Evolutionary conservation across 2,888 invertebrate species (phyloP).

Genomic region (Sabatieria punctata): DNA sequence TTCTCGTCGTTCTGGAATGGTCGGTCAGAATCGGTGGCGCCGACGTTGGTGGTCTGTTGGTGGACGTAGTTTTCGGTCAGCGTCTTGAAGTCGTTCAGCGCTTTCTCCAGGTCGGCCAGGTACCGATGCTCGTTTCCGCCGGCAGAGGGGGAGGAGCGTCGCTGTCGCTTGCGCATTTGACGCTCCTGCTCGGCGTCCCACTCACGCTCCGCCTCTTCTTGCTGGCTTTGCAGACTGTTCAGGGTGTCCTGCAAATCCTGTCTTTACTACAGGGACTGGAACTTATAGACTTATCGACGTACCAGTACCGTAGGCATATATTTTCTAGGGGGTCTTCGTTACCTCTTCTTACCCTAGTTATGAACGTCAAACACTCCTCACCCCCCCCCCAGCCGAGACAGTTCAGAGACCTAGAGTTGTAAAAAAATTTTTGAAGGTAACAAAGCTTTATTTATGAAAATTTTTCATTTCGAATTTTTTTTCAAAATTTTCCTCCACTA

Average conservation of each 20-base stretch:
- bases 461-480: too few relatives aligned
- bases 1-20: not conserved
- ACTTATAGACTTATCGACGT: too few relatives aligned
- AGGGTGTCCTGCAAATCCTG: not conserved
- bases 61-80: constrained; percentile 6
- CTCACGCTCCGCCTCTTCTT: not conserved
- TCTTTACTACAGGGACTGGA: too few relatives aligned
- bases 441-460: too few relatives aligned
- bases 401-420: too few relatives aligned
- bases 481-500: too few relatives aligned
- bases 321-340: too few relatives aligned
- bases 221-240: not conserved
- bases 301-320: too few relatives aligned
- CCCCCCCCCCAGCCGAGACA: too few relatives aligned
- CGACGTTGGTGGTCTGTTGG: not conserved
- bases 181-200: not conserved
- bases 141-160: not conserved
- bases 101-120: constrained; percentile 6
- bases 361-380: too few relatives aligned
- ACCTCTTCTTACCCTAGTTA: too few relatives aligned
- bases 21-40: not conserved
- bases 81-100: constrained; percentile 3
- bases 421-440: too few relatives aligned
- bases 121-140: not conserved
- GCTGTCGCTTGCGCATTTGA: not conserved